Evolutionary conservation across 2,113 vertebrate genomes (phyloP).

Genomic region (Mustelus asterias): DNA sequence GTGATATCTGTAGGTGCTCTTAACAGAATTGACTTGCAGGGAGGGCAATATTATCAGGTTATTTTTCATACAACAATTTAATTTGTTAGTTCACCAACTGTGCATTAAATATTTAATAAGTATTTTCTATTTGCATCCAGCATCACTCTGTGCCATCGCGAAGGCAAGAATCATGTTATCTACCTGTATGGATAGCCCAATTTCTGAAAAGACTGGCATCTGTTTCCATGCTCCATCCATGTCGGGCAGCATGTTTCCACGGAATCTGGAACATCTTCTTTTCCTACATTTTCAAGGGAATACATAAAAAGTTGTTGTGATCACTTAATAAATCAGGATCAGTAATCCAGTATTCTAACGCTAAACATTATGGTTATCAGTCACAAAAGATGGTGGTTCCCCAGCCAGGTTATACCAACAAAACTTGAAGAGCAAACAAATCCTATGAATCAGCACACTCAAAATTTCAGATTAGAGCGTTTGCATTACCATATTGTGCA

Average conservation of each 20-base stretch:
- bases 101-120: background rate
- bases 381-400: background rate
- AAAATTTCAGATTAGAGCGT: background rate
- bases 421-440: background rate
- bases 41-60: background rate
- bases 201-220: conserved; percentile 84
- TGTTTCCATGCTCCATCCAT: conserved; percentile 88
- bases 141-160: rapidly evolving
- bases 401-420: background rate
- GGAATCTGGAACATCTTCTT: conserved; percentile 84
- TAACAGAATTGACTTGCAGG: background rate
- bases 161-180: background rate
- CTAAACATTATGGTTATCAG: background rate
- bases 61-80: background rate
- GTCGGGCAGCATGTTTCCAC: conserved; percentile 93
- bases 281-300: conserved; percentile 58
- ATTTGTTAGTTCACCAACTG: background rate
- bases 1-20: background rate
- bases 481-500: background rate
- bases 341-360: background rate
- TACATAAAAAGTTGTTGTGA: background rate
- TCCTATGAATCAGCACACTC: background rate
- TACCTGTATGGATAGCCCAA: conserved; percentile 97
- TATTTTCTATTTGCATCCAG: background rate
- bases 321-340: background rate